Conservation (phyloP, 2,797 vertebrate genomes). For the Rousettus madagascariensis region DNA sequence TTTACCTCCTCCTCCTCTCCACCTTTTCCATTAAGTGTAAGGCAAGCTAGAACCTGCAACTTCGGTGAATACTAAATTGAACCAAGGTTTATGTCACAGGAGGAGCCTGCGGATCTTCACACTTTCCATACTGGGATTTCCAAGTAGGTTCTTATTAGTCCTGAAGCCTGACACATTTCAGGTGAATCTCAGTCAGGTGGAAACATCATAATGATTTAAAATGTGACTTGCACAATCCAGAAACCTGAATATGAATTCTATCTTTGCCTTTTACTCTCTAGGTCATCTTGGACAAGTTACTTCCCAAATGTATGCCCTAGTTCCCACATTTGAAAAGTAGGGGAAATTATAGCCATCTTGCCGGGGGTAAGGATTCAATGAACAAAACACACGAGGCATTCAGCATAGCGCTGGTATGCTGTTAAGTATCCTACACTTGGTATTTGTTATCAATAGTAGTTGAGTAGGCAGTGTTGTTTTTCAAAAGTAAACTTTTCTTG, state of each 20-base stretch:
- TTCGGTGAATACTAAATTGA: not conserved
- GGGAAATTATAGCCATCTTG: not conserved
- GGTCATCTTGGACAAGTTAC: not conserved
- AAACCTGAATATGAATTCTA: not conserved
- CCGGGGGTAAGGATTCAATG: not conserved
- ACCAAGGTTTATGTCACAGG: not conserved
- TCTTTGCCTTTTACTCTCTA: not conserved
- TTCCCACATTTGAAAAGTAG: not conserved
- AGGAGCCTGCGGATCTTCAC: not conserved
- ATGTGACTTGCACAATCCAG: not conserved
- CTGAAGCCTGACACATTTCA: not conserved
- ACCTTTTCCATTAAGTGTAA: not conserved
- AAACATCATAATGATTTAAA: not conserved
- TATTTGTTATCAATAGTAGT: not conserved
- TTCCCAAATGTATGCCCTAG: not conserved
- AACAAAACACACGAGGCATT: not conserved
- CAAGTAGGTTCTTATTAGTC: not conserved
- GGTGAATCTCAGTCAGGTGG: not conserved
- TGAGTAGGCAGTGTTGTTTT: not conserved
- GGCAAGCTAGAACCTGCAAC: not conserved
- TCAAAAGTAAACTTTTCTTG: not conserved
- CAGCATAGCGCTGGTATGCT: too few species aligned
- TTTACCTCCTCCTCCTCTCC: fast-evolving
- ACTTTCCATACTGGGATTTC: not conserved
- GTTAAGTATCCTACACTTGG: not conserved